Evolutionary conservation across 2,797 vertebrate genomes (phyloP), one percentile per base, ranked within the genome.

Genomic region (Myripristis jacobus): DNA sequence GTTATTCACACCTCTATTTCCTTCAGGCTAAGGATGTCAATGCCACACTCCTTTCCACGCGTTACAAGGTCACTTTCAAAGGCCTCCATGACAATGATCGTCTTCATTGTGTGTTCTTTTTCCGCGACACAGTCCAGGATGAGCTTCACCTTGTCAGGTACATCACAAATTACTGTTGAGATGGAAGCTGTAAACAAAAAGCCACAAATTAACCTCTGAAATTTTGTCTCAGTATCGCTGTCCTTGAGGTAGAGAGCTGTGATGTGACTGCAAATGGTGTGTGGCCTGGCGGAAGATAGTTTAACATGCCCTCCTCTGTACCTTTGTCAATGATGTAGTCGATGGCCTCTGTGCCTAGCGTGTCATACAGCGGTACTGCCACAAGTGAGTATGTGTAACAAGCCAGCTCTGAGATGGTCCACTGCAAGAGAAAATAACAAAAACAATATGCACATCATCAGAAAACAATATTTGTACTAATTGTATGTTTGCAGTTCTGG

Each of bases 321-420:
- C 98, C 96, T 96, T 90, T 96, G 73, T 97, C 94, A 43, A 99
- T 81, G 76, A 96, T 94, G 88, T 96, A 96, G 0, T 87, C 85
- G 64, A 98, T 97, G 38, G 98, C 96, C 55, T 99, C 96, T 0
- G 78, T 51, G 80, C 98, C 98, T 19, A 99, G 94, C 0, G 97
- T 99, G 83, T 99, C 98, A 0, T 99, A 99, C 53, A 99, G 92
- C 0, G 98, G 98, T 21, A 99, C 95, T 0, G 91, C 77, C 86
- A 97, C 97, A 92, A 99, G 87, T 13, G 97, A 98, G 84, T 95
- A 99, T 0, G 98, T 88, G 77, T 98, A 98, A 80, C 98, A 99
- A n/a, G 90, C 96, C 83, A 97, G 91, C 85, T 99, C 98, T 60
- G 96, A 89, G 76, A 98, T 95, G 60, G 95, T 95, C 98, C 98